Conservation (phyloP, 1,140 invertebrate genomes). For the Plectrocnemia conspersa region DNA sequence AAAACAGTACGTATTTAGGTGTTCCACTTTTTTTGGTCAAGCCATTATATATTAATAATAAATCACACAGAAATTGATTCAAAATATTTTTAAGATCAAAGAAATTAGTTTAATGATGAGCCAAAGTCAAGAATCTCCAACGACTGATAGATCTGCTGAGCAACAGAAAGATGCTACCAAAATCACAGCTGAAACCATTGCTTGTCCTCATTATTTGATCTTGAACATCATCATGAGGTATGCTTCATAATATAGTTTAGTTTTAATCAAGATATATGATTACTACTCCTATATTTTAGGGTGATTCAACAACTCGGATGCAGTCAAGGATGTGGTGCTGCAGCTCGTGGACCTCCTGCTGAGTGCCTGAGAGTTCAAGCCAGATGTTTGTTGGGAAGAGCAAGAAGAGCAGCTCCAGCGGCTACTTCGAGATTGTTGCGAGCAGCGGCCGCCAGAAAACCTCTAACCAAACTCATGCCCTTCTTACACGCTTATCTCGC, state of each 20-base stretch:
- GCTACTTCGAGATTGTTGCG: slow-evolving; percentile 76
- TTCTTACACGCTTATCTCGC: slow-evolving; percentile 93
- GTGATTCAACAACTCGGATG: slow-evolving; percentile 90
- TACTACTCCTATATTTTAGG: slow-evolving; percentile 46
- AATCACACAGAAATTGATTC: neutral
- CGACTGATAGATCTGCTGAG: slow-evolving; percentile 49
- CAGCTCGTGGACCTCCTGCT: slow-evolving; percentile 79
- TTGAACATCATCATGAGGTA: slow-evolving; percentile 49
- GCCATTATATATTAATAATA: neutral
- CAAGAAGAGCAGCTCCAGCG: slow-evolving; percentile 63
- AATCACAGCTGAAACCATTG: slow-evolving; percentile 41
- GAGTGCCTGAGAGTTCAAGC: slow-evolving; percentile 86
- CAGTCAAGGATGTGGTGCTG: slow-evolving; percentile 74
- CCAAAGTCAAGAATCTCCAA: slow-evolving; percentile 52
- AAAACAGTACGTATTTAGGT: too few relatives aligned
- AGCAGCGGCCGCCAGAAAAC: slow-evolving; percentile 70
- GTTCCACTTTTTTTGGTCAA: too few relatives aligned
- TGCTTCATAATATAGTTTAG: slow-evolving; percentile 12
- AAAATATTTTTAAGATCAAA: slow-evolving; percentile 40
- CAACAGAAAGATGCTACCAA: slow-evolving; percentile 42
- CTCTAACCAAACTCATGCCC: slow-evolving; percentile 81
- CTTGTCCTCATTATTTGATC: slow-evolving; percentile 49
- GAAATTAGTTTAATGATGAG: slow-evolving; percentile 45
- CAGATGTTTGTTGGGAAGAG: slow-evolving; percentile 72
- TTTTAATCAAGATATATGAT: neutral